Evolutionary conservation across 1,140 invertebrate species (phyloP).

Genomic region (Arion vulgaris): DNA sequence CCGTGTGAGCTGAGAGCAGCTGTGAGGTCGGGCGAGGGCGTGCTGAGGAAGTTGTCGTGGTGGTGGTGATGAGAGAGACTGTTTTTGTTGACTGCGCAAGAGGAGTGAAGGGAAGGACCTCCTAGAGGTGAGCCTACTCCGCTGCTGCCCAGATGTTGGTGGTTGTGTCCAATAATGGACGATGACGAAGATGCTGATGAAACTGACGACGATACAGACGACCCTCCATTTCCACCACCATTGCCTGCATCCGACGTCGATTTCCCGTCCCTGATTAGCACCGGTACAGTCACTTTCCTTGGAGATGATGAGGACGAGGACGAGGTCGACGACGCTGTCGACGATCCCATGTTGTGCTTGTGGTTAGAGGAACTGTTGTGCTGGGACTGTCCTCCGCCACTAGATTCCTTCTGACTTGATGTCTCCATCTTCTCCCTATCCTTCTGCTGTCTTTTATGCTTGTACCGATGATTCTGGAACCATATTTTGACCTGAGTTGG

Average conservation of each 20-base stretch:
- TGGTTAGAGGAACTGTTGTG: constrained; percentile 18
- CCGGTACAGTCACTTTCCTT: constrained; percentile 93
- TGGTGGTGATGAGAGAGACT: constrained; percentile 28
- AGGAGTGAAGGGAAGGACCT: constrained; percentile 42
- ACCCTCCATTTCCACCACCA: constrained; percentile 20
- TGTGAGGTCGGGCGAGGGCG: constrained; percentile 34
- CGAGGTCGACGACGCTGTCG: constrained; percentile 16
- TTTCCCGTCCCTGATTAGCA: constrained; percentile 96
- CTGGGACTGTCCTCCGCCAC: constrained; percentile 12
- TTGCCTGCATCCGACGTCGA: constrained; percentile 73
- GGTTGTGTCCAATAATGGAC: constrained; percentile 14
- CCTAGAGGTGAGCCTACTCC: constrained; percentile 13
- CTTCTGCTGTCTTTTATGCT: constrained; percentile 79
- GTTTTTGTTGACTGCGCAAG: constrained; percentile 48
- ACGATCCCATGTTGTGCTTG: constrained; percentile 10
- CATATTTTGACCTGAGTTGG: constrained; percentile 96
- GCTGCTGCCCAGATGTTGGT: constrained; percentile 15
- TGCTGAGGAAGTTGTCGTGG: constrained; percentile 41
- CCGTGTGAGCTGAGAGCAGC: constrained; percentile 20
- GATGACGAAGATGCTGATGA: constrained; percentile 29
- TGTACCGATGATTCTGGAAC: constrained; percentile 87
- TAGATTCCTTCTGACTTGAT: constrained; percentile 39
- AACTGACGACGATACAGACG: constrained; percentile 41
- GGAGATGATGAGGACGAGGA: constrained; percentile 73
- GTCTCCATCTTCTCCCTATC: constrained; percentile 69